A percentile compares a stretch with the other conserved stretches of the same genome.
Conservation (phyloP, 2,797 vertebrate genomes). For the Sphaeramia orbicularis region DNA sequence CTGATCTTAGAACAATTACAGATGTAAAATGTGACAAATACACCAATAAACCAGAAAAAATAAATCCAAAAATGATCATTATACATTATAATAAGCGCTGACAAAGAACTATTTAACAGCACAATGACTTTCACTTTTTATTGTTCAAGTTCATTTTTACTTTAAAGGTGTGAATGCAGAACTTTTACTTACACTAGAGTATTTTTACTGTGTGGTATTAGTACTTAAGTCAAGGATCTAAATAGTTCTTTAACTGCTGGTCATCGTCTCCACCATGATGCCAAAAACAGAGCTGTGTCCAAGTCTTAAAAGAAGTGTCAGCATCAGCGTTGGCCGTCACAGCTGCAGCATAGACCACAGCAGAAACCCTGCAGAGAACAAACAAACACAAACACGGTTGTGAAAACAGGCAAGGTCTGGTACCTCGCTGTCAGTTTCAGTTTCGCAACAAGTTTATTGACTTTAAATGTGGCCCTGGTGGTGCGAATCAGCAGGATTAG, state of each 20-base stretch:
- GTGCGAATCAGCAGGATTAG: constrained; percentile 30
- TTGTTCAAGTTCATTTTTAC: too few species aligned
- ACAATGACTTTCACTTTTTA: too few species aligned
- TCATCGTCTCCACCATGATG: constrained; percentile 11
- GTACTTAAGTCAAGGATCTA: too few species aligned
- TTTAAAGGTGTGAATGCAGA: too few species aligned
- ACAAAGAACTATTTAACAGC: too few species aligned
- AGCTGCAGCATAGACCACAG: constrained; percentile 26
- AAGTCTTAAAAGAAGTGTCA: constrained; percentile 39
- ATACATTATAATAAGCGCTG: too few species aligned
- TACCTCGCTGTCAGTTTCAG: constrained; percentile 30
- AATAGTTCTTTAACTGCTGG: neutral
- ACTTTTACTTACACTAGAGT: too few species aligned
- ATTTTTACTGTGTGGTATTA: too few species aligned
- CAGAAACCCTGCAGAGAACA: constrained; percentile 13
- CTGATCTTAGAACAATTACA: too few species aligned
- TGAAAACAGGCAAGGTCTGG: constrained; percentile 19
- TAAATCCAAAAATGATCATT: too few species aligned
- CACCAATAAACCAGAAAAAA: too few species aligned
- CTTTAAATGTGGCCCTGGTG: neutral
- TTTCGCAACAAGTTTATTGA: constrained; percentile 44
- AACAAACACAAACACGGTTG: constrained; percentile 19
- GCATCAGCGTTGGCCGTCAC: neutral
- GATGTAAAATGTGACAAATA: too few species aligned
- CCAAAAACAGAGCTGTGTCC: constrained; percentile 7